phyloP scores from a whole-genome alignment of 2,888 invertebrate species.

The Tenthredo distinguenda region DNA sequence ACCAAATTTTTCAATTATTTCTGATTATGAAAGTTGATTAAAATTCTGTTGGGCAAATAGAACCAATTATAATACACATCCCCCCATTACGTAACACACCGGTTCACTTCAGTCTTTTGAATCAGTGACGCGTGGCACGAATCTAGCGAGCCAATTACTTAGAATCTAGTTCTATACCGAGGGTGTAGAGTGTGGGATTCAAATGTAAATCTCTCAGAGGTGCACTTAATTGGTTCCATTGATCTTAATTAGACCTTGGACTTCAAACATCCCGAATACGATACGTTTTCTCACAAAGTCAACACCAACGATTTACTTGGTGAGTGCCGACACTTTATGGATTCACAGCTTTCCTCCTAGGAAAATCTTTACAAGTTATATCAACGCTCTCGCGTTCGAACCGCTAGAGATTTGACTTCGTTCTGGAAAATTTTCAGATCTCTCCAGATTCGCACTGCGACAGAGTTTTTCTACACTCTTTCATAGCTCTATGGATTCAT shows the following conservation, averaged over 20 bases:
- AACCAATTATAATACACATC: slow-evolving; percentile 11
- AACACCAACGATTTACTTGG: background rate
- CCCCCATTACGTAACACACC: slow-evolving; percentile 23
- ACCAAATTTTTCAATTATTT: slow-evolving; percentile 42
- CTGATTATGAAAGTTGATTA: background rate
- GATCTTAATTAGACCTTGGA: slow-evolving; percentile 15
- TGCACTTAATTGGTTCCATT: slow-evolving; percentile 41
- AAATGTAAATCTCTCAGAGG: slow-evolving; percentile 45
- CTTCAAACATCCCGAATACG: slow-evolving; percentile 2
- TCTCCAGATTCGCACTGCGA: background rate
- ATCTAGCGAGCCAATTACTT: slow-evolving; percentile 18
- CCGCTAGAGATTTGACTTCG: background rate
- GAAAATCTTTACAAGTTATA: background rate
- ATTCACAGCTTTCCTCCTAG: background rate
- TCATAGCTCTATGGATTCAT: too few species aligned
- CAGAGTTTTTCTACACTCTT: background rate
- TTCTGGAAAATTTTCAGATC: background rate
- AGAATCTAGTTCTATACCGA: slow-evolving; percentile 23
- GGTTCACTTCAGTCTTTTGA: slow-evolving; percentile 37
- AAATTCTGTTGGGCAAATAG: background rate
- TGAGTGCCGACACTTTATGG: background rate
- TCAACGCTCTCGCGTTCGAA: background rate
- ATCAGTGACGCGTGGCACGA: slow-evolving; percentile 30
- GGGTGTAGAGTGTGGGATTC: slow-evolving; percentile 40
- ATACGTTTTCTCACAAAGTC: background rate